Evolutionary conservation across 2,797 vertebrate genomes (phyloP).

Genomic region (Enteromius unitaeniatus): DNA sequence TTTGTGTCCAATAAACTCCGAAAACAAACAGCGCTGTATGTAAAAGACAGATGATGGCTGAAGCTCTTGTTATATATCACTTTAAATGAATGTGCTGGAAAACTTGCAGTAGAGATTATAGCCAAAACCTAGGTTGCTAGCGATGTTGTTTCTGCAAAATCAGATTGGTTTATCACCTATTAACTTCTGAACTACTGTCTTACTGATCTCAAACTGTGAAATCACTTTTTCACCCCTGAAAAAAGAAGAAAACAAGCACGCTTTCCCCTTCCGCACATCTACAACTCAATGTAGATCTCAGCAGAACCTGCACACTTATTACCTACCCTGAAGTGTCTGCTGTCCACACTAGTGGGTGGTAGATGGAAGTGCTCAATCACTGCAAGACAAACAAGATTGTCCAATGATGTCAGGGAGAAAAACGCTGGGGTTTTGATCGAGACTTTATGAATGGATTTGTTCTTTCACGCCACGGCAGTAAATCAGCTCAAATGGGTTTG

Average conservation of each 20-base stretch:
- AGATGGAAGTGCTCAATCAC: conserved; percentile 56
- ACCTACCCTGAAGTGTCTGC: conserved; percentile 53
- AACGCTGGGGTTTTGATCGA: neutral
- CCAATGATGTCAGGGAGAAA: conserved; percentile 38
- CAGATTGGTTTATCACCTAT: neutral
- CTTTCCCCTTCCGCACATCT: neutral
- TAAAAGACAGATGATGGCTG: neutral
- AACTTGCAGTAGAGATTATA: neutral
- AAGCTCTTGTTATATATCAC: neutral
- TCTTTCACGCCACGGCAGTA: conserved; percentile 5
- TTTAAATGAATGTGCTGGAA: neutral
- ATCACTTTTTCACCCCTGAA: neutral
- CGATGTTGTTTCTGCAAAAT: neutral
- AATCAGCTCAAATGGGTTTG: conserved; percentile 43
- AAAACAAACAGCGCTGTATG: neutral
- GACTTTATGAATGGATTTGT: conserved; percentile 15
- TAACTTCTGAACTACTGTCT: neutral
- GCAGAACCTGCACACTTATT: conserved; percentile 46
- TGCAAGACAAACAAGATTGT: conserved; percentile 39
- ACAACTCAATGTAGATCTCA: conserved; percentile 23
- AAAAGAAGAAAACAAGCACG: neutral
- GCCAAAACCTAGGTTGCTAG: neutral
- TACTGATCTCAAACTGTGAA: neutral
- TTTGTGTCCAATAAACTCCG: neutral
- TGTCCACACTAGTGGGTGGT: conserved; percentile 57